A percentile compares a stretch with the other conserved stretches of the same genome.
Conservation (phyloP, 2,797 vertebrate species). For the Rhynchonycteris naso region DNA sequence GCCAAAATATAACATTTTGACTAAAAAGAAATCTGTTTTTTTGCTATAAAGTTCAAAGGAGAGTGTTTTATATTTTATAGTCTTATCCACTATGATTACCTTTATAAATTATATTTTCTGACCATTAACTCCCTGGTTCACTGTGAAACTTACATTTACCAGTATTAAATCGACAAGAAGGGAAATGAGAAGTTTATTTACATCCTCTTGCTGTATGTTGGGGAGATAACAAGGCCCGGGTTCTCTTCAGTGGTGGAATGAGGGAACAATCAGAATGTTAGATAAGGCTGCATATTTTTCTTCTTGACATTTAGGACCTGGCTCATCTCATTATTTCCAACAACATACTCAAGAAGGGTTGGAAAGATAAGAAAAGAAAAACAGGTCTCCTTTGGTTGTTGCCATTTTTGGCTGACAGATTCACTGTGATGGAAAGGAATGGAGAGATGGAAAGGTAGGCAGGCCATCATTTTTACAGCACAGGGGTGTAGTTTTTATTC, state of each 20-base stretch:
- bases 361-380: constrained; percentile 23
- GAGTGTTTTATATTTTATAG: neutral
- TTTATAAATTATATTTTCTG: constrained; percentile 44
- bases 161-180: constrained; percentile 54
- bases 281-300: constrained; percentile 55
- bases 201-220: neutral
- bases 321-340: constrained; percentile 53
- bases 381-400: neutral
- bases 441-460: neutral
- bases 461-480: neutral
- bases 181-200: constrained; percentile 58
- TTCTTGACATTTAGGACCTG: constrained; percentile 27
- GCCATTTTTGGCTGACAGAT: constrained; percentile 29
- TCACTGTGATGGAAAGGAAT: constrained; percentile 22
- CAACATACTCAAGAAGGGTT: neutral
- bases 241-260: neutral
- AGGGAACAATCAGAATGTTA: constrained; percentile 2
- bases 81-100: neutral
- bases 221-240: neutral
- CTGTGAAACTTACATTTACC: constrained; percentile 36
- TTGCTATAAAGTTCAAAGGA: neutral
- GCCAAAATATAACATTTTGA: neutral
- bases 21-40: neutral
- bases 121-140: neutral
- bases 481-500: neutral